These are phyloP conservation scores for Rhinopomastus cyanomelas DNA, from an alignment of 2,113 vertebrate species.

Conservation along the genomic window DNA sequence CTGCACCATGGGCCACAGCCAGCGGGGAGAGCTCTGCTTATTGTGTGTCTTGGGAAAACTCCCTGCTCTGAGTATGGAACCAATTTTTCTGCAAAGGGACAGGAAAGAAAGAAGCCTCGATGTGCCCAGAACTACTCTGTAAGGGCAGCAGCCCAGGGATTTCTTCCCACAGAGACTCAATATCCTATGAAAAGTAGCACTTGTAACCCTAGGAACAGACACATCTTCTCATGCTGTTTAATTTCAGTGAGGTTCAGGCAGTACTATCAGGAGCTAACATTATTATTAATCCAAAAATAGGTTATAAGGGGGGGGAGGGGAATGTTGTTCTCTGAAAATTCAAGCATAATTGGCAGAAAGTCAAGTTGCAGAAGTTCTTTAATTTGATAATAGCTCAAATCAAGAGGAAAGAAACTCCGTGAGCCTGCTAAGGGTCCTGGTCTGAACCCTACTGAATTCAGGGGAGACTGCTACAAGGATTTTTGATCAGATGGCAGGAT, in stretches of 20 bases:
- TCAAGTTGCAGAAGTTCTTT: neutral
- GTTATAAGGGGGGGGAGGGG: neutral
- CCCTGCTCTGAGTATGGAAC: neutral
- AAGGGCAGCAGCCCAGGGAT: neutral
- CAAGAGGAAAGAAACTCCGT: neutral
- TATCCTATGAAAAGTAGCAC: neutral
- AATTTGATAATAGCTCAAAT: constrained; percentile 14
- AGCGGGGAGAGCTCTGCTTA: neutral
- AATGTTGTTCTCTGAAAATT: neutral
- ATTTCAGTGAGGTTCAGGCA: neutral
- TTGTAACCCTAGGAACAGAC: neutral
- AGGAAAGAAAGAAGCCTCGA: neutral
- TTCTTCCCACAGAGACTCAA: neutral
- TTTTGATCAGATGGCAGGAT: neutral
- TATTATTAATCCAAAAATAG: neutral
- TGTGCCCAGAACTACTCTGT: neutral
- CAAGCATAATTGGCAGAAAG: neutral
- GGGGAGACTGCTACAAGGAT: neutral
- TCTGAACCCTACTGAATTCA: neutral
- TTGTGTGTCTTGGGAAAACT: neutral
- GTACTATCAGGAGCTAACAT: neutral
- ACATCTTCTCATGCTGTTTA: neutral
- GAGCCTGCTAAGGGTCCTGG: neutral
- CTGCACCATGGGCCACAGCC: neutral
- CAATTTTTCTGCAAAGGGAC: neutral